Evolutionary conservation across 2,888 invertebrate genomes (phyloP), one percentile per base, ranked within the genome.

Genomic region (Pseudanteris insignis): DNA sequence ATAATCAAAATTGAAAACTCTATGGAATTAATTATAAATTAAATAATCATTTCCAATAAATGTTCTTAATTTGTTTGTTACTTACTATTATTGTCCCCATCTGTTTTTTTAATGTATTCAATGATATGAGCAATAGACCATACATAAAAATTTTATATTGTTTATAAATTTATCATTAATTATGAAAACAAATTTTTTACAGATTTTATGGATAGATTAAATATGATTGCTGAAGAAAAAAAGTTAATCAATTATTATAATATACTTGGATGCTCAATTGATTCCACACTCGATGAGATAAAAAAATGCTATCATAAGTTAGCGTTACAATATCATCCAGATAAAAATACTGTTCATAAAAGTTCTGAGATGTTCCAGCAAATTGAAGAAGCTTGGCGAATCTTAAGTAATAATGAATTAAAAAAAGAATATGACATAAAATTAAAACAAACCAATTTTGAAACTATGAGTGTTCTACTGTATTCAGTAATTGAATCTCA

Each of bases 331-430:
- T 78, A 82, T 67, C 89, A 89, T 74, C 89, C 89, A 6, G 89
- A 89, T 70, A 89, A 88, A 76, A 62, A 59, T 25, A n/a, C n/a
- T n/a, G 58, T 66, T 2, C 71, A 81, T 29, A 15, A 60, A 1
- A 60, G 62, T 25, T 10, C 59, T 14, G 71, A 78, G 29, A 66
- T 78, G 62, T 87, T 86, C 76, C 75, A 83, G 51, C 73, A 76
- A 37, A 84, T 91, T 61, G 86, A 87, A 71, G 83, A 86, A 71
- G 91, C 91, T n/a, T 91, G 90, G 89, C 84, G 86, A 66, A 82
- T 85, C 46, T 77, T 91, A 29, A 83, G 86, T 70, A 84, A 90
- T 75, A 82, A 85, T 24, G 74, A 82, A 30, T 81, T 77, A 36
- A 84, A 88, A 46, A 87, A 83, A 74, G 83, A 84, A 66, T 91